Conservation (phyloP, 2,888 invertebrate genomes). For the Agonum fuliginosum region DNA sequence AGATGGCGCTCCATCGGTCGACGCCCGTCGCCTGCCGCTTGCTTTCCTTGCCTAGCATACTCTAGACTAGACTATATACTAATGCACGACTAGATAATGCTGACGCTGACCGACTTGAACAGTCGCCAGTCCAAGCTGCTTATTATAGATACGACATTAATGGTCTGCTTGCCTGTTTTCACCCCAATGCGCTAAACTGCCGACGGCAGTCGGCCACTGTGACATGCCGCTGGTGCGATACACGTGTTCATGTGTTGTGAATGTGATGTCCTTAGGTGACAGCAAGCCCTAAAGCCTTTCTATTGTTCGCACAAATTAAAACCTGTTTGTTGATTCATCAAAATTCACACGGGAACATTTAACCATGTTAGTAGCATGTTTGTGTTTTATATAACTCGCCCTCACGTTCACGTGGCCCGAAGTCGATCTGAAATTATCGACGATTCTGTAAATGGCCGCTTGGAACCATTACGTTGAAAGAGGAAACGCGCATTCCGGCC, state of each 20-base stretch:
- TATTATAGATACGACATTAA: not conserved
- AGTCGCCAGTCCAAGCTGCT: not conserved
- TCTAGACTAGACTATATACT: not conserved
- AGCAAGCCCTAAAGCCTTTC: too few species aligned
- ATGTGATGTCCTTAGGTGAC: too few species aligned
- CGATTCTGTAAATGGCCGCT: conserved; percentile 53
- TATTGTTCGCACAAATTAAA: too few species aligned
- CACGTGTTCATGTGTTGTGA: too few species aligned
- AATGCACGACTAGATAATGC: not conserved
- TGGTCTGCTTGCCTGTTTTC: not conserved
- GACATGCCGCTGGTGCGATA: too few species aligned
- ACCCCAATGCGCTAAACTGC: not conserved
- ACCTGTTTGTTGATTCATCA: too few species aligned
- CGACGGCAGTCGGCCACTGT: too few species aligned
- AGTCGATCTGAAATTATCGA: conserved; percentile 52
- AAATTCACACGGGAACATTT: too few species aligned
- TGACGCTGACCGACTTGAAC: not conserved
- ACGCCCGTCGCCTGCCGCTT: not conserved
- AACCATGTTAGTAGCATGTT: too few species aligned
- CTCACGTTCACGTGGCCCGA: too few species aligned
- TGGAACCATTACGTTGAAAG: conserved; percentile 45
- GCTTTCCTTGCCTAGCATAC: not conserved
- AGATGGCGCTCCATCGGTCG: not conserved
- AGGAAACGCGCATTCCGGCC: conserved; percentile 49
- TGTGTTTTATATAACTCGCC: too few species aligned